A percentile compares a stretch with the other conserved stretches of the same genome.
Conservation (phyloP, 2,113 vertebrate species). For the Pycnonotus jocosus region DNA sequence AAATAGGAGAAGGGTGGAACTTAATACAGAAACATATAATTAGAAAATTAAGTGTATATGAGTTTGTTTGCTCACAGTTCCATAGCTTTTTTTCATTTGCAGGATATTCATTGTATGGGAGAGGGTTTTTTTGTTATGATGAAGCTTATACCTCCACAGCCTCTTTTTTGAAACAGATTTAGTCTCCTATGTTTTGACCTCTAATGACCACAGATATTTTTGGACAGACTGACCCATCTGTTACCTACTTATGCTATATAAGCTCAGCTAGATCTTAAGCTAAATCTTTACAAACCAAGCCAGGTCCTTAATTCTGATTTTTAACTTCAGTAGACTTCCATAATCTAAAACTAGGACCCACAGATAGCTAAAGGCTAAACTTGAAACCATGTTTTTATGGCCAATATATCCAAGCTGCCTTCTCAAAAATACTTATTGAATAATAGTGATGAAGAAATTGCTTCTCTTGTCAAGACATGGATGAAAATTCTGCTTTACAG, state of each 20-base stretch:
- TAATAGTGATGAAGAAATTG: neutral
- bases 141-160: neutral
- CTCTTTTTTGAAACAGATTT: neutral
- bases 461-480: neutral
- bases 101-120: neutral
- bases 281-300: neutral
- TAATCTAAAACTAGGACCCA: neutral
- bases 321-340: neutral
- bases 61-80: neutral
- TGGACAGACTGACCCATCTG: neutral
- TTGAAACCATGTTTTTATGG: neutral
- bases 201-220: neutral
- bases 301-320: neutral
- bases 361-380: neutral
- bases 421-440: neutral
- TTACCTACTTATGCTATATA: neutral
- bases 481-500: neutral
- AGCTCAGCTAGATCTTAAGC: neutral
- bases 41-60: neutral
- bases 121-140: neutral
- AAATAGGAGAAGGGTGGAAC: neutral
- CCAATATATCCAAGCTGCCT: neutral
- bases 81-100: neutral
- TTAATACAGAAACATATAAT: neutral
- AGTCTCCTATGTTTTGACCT: neutral